Conservation (phyloP, 1,140 invertebrate genomes). For the Gonatopus flavifemur region DNA sequence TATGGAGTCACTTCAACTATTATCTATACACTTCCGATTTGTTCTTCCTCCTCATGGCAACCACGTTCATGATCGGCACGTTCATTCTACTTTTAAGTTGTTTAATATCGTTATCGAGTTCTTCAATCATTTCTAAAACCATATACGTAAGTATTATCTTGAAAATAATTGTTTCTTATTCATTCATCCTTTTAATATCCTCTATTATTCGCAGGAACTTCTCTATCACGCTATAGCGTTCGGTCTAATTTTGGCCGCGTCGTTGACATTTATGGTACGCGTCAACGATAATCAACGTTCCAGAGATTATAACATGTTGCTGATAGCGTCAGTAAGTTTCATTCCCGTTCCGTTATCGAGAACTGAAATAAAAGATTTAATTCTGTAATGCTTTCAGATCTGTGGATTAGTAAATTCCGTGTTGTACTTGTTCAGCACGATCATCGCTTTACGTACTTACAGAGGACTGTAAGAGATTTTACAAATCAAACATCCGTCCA, state of each 20-base stretch:
- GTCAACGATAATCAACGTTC: slow-evolving; percentile 55
- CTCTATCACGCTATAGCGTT: slow-evolving; percentile 75
- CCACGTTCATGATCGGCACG: slow-evolving; percentile 76
- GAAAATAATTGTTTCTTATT: no score
- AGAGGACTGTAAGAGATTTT: slow-evolving; percentile 63
- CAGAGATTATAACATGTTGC: slow-evolving; percentile 64
- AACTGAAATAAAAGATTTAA: slow-evolving; percentile 7
- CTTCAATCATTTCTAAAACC: slow-evolving; percentile 79
- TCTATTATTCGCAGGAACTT: slow-evolving; percentile 66
- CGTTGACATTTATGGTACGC: slow-evolving; percentile 66
- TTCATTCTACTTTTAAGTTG: slow-evolving; percentile 73
- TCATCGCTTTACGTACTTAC: slow-evolving; percentile 72
- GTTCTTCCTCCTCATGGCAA: slow-evolving; percentile 74
- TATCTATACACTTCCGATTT: slow-evolving; percentile 52
- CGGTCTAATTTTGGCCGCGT: slow-evolving; percentile 68
- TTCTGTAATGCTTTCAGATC: slow-evolving; percentile 62
- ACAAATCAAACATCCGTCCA: no score
- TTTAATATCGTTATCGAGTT: slow-evolving; percentile 73
- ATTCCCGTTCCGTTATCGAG: background rate
- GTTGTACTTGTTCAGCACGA: slow-evolving; percentile 74
- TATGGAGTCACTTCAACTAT: slow-evolving; percentile 63
- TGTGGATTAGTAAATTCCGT: slow-evolving; percentile 71
- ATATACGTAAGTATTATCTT: slow-evolving; percentile 78
- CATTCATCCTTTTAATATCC: background rate
- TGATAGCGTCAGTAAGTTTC: slow-evolving; percentile 68